phyloP scores from a whole-genome alignment of 2,888 invertebrate species.

The Tholera decimalis region DNA sequence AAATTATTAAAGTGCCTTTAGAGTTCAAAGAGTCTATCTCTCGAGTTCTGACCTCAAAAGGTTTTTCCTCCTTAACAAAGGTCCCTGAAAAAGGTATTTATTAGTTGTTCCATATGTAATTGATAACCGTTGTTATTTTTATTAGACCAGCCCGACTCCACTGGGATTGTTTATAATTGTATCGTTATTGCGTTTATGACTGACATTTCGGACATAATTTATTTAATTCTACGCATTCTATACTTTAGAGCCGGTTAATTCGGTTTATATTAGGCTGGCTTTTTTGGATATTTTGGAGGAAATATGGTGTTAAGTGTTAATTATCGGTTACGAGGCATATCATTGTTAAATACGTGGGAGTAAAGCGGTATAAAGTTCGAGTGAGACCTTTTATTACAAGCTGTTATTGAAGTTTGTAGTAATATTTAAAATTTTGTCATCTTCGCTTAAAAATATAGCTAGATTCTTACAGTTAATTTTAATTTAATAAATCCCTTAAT shows the following conservation, averaged over 20 bases:
- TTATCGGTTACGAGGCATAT: conserved; percentile 24
- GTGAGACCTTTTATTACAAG: too few relatives aligned
- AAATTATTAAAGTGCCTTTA: neutral
- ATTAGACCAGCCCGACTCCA: conserved; percentile 64
- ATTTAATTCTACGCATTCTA: conserved; percentile 69
- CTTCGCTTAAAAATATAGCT: too few relatives aligned
- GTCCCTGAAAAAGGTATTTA: conserved; percentile 67
- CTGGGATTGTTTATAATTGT: conserved; percentile 70
- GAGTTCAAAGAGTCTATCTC: neutral
- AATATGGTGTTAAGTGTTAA: conserved; percentile 34
- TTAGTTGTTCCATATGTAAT: conserved; percentile 72
- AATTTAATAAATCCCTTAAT: too few relatives aligned
- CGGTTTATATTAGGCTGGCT: conserved; percentile 58
- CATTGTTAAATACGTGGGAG: conserved; percentile 13
- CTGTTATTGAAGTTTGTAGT: too few relatives aligned
- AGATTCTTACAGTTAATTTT: too few relatives aligned
- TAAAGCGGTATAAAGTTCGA: neutral
- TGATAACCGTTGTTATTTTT: conserved; percentile 75
- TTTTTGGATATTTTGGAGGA: conserved; percentile 25
- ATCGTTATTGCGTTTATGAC: conserved; percentile 65
- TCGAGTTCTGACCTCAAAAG: neutral
- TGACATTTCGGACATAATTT: conserved; percentile 62
- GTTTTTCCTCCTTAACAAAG: conserved; percentile 36
- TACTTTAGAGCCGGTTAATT: conserved; percentile 62
- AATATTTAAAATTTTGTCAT: too few relatives aligned